phyloP scores from a whole-genome alignment of 2,888 invertebrate genomes.

The Cephus rjabovi region DNA sequence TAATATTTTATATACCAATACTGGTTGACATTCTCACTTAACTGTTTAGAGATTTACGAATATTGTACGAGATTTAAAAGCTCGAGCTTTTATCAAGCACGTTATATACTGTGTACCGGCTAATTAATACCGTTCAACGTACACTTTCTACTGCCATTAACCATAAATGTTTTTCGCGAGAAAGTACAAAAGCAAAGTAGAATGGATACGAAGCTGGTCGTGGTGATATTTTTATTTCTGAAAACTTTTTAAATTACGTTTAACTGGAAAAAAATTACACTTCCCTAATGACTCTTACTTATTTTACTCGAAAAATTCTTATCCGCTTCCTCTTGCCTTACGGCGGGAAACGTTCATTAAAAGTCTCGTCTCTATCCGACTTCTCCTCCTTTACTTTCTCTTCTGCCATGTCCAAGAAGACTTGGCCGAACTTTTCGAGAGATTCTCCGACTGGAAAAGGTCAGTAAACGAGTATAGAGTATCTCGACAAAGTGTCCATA shows the following conservation, averaged over 20 bases:
- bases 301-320: conserved; percentile 39
- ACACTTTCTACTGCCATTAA: not conserved
- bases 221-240: conserved; percentile 55
- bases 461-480: not conserved
- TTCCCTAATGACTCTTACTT: conserved; percentile 41
- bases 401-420: not conserved
- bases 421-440: conserved; percentile 1
- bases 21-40: too few relatives aligned
- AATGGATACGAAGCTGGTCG: conserved; percentile 22
- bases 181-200: not conserved
- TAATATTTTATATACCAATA: too few relatives aligned
- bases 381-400: not conserved
- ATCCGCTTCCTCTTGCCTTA: conserved; percentile 13
- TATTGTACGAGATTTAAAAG: too few relatives aligned
- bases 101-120: too few relatives aligned
- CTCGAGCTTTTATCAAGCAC: too few relatives aligned
- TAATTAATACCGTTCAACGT: not conserved
- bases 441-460: not conserved
- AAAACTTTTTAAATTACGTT: conserved; percentile 58
- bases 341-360: not conserved
- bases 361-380: not conserved
- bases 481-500: not conserved
- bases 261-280: conserved; percentile 28
- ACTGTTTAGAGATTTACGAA: too few relatives aligned
- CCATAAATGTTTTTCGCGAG: not conserved